Base-by-base conservation (phyloP, 2,113 vertebrate species). In the Brienomyrus brachyistius region DNA sequence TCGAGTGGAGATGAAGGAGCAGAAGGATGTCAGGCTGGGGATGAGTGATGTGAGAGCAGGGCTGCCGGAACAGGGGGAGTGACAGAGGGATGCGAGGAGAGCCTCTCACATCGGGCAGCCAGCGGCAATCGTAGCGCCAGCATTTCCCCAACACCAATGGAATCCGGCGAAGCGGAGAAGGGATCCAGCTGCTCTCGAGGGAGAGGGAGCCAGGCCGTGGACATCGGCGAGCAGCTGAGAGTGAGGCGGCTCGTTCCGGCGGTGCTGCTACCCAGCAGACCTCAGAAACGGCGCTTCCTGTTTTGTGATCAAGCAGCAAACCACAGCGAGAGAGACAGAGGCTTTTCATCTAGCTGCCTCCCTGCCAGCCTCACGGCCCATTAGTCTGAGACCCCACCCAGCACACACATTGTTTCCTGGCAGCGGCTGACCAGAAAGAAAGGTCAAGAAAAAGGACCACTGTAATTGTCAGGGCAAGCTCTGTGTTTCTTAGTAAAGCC, bases 241-340 rank as follows among this genome's bases (percentile, higher is more conserved):
- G 74, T 1, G 19, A 84, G 8, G 45, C 4, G 9, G 82, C 19
- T 10, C 3, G 43, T 19, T 10, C 43, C 40, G 17, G 15, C 13
- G 8, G 51, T n/a, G 10, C 17, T 52, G 70, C 15, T 17, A 84
- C 82, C 31, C 23, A 23, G 21, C 40, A 62, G 89, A 52, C 89
- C 80, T 85, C 21, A 56, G 51, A 89, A 43, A 77, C 51, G 5
- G 50, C 13, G 59, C 89, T 89, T 89, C 89, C 89, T 89, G 89
- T 89, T 80, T 84, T 52, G 51, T 85, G 89, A 84, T 83, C 35
- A 56, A n/a, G 77, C 40, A 89, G 77, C 56, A 89, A 89, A 89
- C 89, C 89, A 85, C 89, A 89, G 23, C 1, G 43, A 82, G 51
- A 50, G 35, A 84, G 13, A 48, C 13, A n/a, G 66, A n/a, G 21